Evolutionary conservation across 1,140 invertebrate species (phyloP).

Genomic region (Plodia interpunctella): DNA sequence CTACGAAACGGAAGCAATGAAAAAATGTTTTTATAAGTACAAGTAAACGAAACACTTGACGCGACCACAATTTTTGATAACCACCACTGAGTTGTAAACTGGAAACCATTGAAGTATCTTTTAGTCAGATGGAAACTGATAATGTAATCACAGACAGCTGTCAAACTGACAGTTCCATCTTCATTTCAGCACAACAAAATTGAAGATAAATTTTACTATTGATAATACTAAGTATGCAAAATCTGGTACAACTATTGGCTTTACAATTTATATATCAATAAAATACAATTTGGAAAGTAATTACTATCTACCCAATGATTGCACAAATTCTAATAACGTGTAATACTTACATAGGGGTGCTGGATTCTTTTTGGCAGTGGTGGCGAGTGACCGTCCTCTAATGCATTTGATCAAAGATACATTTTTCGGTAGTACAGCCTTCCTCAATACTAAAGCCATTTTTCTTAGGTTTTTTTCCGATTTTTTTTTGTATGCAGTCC

Average conservation of each 20-base stretch:
- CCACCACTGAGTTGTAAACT: too few relatives aligned
- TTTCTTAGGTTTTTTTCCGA: conserved; percentile 18
- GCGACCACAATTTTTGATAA: too few relatives aligned
- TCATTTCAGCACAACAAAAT: too few relatives aligned
- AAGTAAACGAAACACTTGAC: too few relatives aligned
- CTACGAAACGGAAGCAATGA: too few relatives aligned
- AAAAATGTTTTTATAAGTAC: too few relatives aligned
- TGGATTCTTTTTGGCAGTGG: conserved; percentile 37
- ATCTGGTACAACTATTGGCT: too few relatives aligned
- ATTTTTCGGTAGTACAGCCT: conserved; percentile 52
- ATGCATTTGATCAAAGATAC: conserved; percentile 50
- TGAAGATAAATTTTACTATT: too few relatives aligned
- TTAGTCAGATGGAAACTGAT: not conserved
- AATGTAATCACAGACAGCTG: not conserved
- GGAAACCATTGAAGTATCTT: too few relatives aligned
- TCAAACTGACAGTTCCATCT: not conserved
- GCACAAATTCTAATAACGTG: not conserved
- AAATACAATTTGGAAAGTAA: too few relatives aligned
- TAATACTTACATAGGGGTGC: conserved; percentile 49
- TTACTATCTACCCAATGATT: not conserved
- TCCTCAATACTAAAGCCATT: conserved; percentile 57
- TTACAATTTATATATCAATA: too few relatives aligned
- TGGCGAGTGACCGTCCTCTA: conserved; percentile 40
- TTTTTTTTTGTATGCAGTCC: conserved; percentile 16
- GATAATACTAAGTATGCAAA: too few relatives aligned